Percentiles rank a stretch among this genome's conserved stretches.
phyloP scores from a whole-genome alignment of 1,140 invertebrate species.

The Drosophila azteca region DNA sequence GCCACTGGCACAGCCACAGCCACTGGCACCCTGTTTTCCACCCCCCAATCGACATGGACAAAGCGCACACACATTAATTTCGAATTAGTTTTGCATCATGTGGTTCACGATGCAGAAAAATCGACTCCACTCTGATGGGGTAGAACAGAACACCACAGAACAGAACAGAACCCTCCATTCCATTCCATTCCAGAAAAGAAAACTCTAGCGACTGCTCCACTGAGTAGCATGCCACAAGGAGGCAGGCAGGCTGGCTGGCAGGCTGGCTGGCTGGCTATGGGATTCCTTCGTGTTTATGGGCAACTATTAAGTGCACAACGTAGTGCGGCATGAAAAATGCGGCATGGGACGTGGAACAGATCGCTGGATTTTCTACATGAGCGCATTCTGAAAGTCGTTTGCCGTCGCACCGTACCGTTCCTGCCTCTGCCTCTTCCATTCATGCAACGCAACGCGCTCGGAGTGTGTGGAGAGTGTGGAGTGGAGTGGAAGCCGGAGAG shows the following conservation, averaged over 20 bases:
- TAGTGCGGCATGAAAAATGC: slow-evolving; percentile 76
- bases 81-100: slow-evolving; percentile 83
- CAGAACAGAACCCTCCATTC: background rate
- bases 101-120: slow-evolving; percentile 82
- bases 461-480: background rate
- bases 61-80: slow-evolving; percentile 82
- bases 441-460: slow-evolving; percentile 30
- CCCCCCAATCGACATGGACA: slow-evolving; percentile 65
- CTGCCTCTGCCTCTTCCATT: slow-evolving; percentile 36
- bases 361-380: slow-evolving; percentile 82
- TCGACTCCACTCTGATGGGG: slow-evolving; percentile 55
- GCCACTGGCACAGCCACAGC: background rate
- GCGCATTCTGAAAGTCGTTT: slow-evolving; percentile 69
- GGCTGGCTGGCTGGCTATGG: too few species aligned
- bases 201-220: slow-evolving; percentile 9
- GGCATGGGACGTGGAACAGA: slow-evolving; percentile 79
- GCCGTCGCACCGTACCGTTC: slow-evolving; percentile 15
- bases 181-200: background rate
- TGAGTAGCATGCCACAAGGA: slow-evolving; percentile 6
- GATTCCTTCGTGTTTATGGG: slow-evolving; percentile 64
- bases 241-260: slow-evolving; percentile 4
- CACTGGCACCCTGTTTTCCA: too few species aligned
- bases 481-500: background rate
- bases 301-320: slow-evolving; percentile 80
- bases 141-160: too few species aligned